Percentiles rank a stretch among this genome's conserved stretches.
Evolutionary conservation across 2,797 vertebrate genomes (phyloP).

Genomic region (Bovichtus diacanthus): DNA sequence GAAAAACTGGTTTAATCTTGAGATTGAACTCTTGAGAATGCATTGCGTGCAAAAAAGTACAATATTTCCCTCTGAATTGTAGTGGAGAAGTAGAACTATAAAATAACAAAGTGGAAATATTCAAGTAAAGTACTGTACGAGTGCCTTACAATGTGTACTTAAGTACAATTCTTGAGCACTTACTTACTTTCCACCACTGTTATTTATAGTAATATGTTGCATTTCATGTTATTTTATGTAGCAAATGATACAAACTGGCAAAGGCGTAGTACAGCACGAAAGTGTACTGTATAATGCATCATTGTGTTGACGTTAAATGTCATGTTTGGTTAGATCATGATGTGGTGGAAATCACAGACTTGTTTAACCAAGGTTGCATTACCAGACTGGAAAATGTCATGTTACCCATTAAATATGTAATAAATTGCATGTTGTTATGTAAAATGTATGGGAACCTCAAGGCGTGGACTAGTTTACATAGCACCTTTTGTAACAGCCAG

Average conservation of each 20-base stretch:
- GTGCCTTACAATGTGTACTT: neutral
- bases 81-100: neutral
- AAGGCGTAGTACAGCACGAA: neutral
- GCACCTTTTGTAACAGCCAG: slow-evolving; percentile 66
- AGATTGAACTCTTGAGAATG: no score
- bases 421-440: slow-evolving; percentile 73
- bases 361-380: slow-evolving; percentile 44
- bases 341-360: slow-evolving; percentile 11
- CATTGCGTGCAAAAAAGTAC: no score
- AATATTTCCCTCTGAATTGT: neutral
- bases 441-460: slow-evolving; percentile 70
- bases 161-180: neutral
- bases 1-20: neutral
- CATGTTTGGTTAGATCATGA: slow-evolving; percentile 33
- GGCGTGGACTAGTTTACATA: slow-evolving; percentile 62
- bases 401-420: slow-evolving; percentile 73
- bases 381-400: slow-evolving; percentile 50
- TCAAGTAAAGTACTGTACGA: neutral
- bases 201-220: neutral
- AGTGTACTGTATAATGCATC: slow-evolving; percentile 42
- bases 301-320: slow-evolving; percentile 54
- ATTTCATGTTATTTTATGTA: neutral
- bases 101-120: neutral
- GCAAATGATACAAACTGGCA: slow-evolving; percentile 24
- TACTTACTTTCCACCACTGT: neutral